Evolutionary conservation across 1,140 invertebrate species (phyloP).

Genomic region (Brachionus sp.): DNA sequence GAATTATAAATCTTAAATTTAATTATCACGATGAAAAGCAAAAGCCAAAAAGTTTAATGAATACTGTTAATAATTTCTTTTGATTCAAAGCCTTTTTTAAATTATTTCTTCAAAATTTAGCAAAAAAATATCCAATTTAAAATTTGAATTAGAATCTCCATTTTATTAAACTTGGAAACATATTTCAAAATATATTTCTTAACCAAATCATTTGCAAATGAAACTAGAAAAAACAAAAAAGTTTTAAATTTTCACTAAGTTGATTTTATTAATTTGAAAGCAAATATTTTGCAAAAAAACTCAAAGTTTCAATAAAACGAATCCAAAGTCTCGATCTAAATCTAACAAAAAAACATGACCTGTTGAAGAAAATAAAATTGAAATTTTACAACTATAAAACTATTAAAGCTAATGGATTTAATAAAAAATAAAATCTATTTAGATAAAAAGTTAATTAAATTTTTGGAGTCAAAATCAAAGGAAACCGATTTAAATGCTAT

Average conservation of each 20-base stretch:
- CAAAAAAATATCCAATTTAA: too few species aligned
- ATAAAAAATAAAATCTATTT: not conserved
- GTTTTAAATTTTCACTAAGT: not conserved
- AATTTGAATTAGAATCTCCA: too few species aligned
- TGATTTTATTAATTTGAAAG: not conserved
- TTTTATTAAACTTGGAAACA: too few species aligned
- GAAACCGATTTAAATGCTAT: not conserved
- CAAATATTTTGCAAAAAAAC: not conserved
- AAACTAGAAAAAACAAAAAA: too few species aligned
- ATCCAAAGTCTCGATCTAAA: not conserved
- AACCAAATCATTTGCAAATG: too few species aligned
- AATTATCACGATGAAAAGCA: not conserved
- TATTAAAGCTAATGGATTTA: not conserved
- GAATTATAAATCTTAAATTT: not conserved
- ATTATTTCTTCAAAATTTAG: too few species aligned
- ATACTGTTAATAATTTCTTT: not conserved
- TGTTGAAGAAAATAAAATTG: not conserved
- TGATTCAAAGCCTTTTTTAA: not conserved
- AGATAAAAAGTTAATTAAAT: conserved; percentile 1
- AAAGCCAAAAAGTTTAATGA: not conserved
- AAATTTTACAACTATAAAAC: not conserved
- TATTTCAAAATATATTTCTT: too few species aligned
- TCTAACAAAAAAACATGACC: not conserved
- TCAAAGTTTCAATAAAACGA: not conserved
- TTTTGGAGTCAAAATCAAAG: not conserved